phyloP scores from a whole-genome alignment of 1,140 invertebrate genomes.

The Drosophila funebris region DNA sequence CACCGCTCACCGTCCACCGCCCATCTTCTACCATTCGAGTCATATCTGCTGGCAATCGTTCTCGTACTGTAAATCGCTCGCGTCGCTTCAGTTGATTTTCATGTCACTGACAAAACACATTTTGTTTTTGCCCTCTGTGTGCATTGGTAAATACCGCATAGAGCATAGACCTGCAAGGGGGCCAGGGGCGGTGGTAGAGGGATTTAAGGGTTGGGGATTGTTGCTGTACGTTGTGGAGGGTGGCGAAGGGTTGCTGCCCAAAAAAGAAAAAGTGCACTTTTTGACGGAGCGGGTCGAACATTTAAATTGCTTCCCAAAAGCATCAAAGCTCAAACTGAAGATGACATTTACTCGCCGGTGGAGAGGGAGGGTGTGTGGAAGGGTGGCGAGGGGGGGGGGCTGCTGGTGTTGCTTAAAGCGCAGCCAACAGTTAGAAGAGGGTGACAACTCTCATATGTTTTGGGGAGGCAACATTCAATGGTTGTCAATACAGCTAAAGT shows the following conservation, averaged over 20 bases:
- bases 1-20: no score
- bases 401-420: no score
- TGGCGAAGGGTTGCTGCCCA: neutral
- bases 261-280: constrained; percentile 13
- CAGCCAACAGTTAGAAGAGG: neutral
- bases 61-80: constrained; percentile 50
- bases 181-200: neutral
- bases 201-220: constrained; percentile 1
- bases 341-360: neutral
- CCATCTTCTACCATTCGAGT: neutral
- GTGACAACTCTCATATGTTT: neutral
- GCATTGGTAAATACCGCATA: constrained; percentile 55
- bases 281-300: constrained; percentile 9
- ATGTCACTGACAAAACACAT: constrained; percentile 75
- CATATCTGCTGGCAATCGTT: constrained; percentile 28
- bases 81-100: constrained; percentile 72
- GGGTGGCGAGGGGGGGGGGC: neutral
- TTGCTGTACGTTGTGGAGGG: neutral
- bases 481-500: neutral
- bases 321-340: constrained; percentile 20
- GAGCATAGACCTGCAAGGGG: constrained; percentile 1
- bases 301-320: constrained; percentile 22
- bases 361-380: neutral
- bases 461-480: neutral
- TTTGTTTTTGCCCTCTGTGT: constrained; percentile 57